Percentiles rank a stretch among this genome's conserved stretches.
phyloP scores from a whole-genome alignment of 2,113 vertebrate species.

The Salvelinus sp. region DNA sequence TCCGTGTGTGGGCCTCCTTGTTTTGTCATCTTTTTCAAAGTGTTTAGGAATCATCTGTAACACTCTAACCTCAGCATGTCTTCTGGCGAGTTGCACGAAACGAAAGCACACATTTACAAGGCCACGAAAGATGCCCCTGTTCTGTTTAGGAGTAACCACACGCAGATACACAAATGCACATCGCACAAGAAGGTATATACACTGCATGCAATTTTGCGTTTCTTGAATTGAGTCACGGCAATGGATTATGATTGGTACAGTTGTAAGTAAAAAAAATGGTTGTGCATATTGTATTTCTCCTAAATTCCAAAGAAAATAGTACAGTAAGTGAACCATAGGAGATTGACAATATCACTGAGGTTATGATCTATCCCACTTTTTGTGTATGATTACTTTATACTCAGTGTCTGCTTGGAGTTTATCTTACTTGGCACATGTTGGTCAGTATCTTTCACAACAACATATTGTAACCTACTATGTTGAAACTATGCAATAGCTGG shows the following conservation, averaged over 20 bases:
- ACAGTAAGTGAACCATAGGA: neutral
- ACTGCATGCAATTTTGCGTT: constrained; percentile 22
- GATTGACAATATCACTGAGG: neutral
- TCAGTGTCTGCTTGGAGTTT: neutral
- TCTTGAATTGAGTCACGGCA: neutral
- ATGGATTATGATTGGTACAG: neutral
- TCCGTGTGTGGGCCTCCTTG: constrained; percentile 74
- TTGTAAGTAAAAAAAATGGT: neutral
- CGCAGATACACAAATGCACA: constrained; percentile 35
- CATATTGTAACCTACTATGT: neutral
- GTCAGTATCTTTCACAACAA: neutral
- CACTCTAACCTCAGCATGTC: constrained; percentile 66
- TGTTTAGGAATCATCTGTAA: constrained; percentile 74
- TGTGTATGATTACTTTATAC: neutral
- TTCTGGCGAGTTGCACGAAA: constrained; percentile 48
- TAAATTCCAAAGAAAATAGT: neutral
- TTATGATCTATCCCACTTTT: neutral
- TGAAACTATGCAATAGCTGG: neutral
- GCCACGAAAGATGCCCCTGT: constrained; percentile 31
- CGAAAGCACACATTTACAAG: constrained; percentile 48
- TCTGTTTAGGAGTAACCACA: constrained; percentile 47
- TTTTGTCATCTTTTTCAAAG: constrained; percentile 72
- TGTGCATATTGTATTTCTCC: neutral
- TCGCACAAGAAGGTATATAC: constrained; percentile 18
- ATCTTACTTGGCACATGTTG: neutral